These are phyloP conservation scores for Cepaea nemoralis DNA, from an alignment of 1,140 invertebrate genomes.

Conservation along the genomic window DNA sequence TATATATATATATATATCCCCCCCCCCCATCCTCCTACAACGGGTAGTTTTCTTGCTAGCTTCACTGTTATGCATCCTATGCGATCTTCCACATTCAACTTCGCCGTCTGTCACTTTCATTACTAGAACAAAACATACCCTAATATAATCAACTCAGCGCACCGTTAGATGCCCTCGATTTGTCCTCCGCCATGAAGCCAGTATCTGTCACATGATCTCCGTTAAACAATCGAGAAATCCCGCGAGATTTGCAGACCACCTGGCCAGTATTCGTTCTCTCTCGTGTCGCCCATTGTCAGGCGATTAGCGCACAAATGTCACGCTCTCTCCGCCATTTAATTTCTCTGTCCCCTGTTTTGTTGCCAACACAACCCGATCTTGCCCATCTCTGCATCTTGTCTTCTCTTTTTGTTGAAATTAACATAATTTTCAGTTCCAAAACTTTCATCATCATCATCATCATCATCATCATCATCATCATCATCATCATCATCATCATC, in stretches of 20 bases:
- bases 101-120: not conserved
- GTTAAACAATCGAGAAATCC: constrained; percentile 25
- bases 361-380: not conserved
- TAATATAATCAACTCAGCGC: constrained; percentile 5
- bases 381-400: not conserved
- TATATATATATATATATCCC: too few species aligned
- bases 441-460: too few species aligned
- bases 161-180: constrained; percentile 1
- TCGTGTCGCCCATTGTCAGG: not conserved
- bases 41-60: not conserved
- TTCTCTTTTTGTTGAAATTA: not conserved
- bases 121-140: not conserved
- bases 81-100: not conserved
- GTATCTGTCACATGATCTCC: constrained; percentile 26
- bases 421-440: too few species aligned
- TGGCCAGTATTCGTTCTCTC: not conserved
- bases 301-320: constrained; percentile 25
- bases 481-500: too few species aligned
- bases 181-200: not conserved
- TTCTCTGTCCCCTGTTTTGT: not conserved
- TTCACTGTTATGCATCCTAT: not conserved
- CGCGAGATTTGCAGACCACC: constrained; percentile 23
- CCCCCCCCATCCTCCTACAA: too few species aligned
- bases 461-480: too few species aligned
- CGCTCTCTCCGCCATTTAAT: constrained; percentile 16